Percentiles rank a stretch among this genome's conserved stretches.
phyloP scores from a whole-genome alignment of 2,113 vertebrate genomes.

The Phylloscopus trochilus region DNA sequence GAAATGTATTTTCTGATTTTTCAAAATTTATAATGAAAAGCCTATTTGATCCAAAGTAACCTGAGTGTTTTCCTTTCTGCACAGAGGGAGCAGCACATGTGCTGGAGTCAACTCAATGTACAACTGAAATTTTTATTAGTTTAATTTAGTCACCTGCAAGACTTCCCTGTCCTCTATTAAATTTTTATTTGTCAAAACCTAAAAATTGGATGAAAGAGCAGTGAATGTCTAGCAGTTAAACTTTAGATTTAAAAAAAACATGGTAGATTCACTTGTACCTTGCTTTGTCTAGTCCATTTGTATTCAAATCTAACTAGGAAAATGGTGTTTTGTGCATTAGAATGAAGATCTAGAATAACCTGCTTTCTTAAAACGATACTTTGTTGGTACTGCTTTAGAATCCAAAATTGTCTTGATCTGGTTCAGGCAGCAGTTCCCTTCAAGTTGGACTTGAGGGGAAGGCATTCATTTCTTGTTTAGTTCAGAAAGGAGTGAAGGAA shows the following conservation, averaged over 20 bases:
- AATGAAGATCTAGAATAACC: neutral
- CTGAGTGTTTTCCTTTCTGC: neutral
- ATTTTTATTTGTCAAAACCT: neutral
- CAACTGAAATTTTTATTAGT: neutral
- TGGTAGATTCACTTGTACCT: neutral
- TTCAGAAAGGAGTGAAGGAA: neutral
- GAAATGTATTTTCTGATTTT: neutral
- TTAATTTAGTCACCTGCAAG: neutral
- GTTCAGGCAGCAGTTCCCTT: neutral
- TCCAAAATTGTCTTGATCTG: neutral
- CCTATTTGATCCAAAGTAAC: neutral
- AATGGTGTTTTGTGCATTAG: neutral
- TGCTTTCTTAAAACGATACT: neutral
- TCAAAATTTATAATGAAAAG: neutral
- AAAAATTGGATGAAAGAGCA: neutral
- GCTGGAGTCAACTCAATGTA: neutral
- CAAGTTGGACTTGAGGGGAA: neutral
- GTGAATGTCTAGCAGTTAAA: neutral
- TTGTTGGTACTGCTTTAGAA: neutral
- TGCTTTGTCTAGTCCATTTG: neutral
- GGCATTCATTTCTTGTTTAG: neutral
- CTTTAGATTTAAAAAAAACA: neutral
- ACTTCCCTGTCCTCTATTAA: neutral
- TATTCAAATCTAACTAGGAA: neutral
- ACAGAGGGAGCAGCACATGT: neutral